phyloP scores from a whole-genome alignment of 2,888 invertebrate genomes.

The Napeogenes sylphis region DNA sequence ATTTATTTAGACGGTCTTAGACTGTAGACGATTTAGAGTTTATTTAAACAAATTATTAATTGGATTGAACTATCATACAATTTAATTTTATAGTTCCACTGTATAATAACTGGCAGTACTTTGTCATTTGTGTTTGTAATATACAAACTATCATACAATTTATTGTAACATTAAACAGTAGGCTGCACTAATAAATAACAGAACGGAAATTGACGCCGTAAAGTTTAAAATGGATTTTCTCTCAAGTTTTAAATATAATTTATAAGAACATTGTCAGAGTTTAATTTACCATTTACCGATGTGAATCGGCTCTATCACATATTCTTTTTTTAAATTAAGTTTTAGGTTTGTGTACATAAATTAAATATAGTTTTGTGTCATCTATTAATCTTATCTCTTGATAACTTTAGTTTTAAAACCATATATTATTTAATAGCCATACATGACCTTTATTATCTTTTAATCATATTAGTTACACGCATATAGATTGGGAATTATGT shows the following conservation, averaged over 20 bases:
- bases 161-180: conserved; percentile 26
- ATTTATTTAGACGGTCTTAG: too few relatives aligned
- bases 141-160: conserved; percentile 27
- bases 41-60: too few relatives aligned
- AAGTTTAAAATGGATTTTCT: conserved; percentile 21
- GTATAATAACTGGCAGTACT: too few relatives aligned
- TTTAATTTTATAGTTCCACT: too few relatives aligned
- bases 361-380: background rate
- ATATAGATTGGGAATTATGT: too few relatives aligned
- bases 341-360: background rate
- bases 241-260: conserved; percentile 16
- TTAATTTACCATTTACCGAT: conserved; percentile 22
- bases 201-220: conserved; percentile 26
- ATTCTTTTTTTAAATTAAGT: conserved; percentile 19
- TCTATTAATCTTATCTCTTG: too few relatives aligned
- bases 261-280: conserved; percentile 21
- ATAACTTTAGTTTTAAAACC: too few relatives aligned
- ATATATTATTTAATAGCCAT: too few relatives aligned
- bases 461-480: too few relatives aligned
- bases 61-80: too few relatives aligned
- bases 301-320: conserved; percentile 22
- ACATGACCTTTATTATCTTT: too few relatives aligned
- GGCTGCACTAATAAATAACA: conserved; percentile 23
- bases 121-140: conserved; percentile 3
- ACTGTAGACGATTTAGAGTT: too few relatives aligned